These are phyloP conservation scores for Crocuta crocuta DNA, from an alignment of 2,113 vertebrate genomes.

Conservation along the genomic window DNA sequence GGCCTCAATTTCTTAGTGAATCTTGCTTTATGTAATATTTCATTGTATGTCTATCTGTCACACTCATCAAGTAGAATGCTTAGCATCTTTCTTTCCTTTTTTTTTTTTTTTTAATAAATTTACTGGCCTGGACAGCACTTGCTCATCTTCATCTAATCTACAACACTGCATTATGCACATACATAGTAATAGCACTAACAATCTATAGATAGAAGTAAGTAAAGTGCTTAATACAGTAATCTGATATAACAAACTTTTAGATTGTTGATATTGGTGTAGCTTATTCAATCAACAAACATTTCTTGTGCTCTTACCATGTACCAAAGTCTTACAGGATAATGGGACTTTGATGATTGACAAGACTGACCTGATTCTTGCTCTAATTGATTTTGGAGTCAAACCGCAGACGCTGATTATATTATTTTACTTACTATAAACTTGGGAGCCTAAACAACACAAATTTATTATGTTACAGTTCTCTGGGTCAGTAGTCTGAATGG, in stretches of 20 bases:
- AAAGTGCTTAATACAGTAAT: background rate
- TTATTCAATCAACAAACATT: background rate
- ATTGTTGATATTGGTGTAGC: background rate
- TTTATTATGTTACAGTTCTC: background rate
- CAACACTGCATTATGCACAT: background rate
- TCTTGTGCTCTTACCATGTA: background rate
- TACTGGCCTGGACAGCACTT: background rate
- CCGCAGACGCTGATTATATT: background rate
- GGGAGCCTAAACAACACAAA: background rate
- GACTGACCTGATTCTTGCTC: background rate
- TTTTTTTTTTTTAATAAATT: background rate
- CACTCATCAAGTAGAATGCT: background rate
- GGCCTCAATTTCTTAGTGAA: background rate
- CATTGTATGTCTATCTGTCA: background rate
- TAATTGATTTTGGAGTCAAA: background rate
- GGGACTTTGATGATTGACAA: background rate
- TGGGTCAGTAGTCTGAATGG: background rate
- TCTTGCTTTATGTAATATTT: background rate
- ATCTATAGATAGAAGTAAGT: background rate
- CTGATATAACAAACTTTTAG: background rate
- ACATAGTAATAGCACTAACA: background rate
- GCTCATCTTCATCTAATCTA: background rate
- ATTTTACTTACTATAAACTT: background rate
- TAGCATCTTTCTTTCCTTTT: no score
- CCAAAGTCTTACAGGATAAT: background rate